Evolutionary conservation across 2,797 vertebrate genomes (phyloP).

Genomic region (Enteromius viviparus): DNA sequence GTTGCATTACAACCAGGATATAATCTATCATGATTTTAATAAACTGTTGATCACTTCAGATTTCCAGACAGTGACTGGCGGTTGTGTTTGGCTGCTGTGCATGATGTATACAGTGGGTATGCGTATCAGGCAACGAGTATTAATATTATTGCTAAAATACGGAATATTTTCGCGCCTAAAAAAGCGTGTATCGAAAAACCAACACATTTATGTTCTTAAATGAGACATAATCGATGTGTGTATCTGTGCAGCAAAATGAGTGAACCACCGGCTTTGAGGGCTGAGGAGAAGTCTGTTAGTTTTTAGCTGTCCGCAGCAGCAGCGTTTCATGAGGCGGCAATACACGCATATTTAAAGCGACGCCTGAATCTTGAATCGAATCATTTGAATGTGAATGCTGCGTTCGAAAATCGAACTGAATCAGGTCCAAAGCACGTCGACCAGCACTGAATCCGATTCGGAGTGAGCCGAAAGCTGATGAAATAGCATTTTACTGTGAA

Average conservation of each 20-base stretch:
- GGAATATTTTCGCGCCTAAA: background rate
- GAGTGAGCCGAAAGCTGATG: background rate
- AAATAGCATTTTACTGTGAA: background rate
- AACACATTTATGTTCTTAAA: background rate
- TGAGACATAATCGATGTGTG: background rate
- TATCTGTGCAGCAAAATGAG: background rate
- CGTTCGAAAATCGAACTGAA: conserved; percentile 1
- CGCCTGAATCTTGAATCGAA: conserved; percentile 4
- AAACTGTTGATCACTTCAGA: conserved; percentile 35
- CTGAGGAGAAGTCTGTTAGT: conserved; percentile 1
- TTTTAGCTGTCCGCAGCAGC: background rate
- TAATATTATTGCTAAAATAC: background rate
- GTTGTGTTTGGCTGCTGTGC: background rate
- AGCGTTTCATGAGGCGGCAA: background rate
- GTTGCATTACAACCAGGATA: background rate
- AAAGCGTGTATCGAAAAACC: background rate
- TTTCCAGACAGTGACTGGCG: conserved; percentile 13
- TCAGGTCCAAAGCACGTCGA: background rate
- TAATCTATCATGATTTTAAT: background rate
- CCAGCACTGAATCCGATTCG: background rate
- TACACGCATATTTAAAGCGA: background rate
- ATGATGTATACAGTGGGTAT: background rate
- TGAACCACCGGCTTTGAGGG: background rate
- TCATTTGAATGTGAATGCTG: conserved; percentile 14
- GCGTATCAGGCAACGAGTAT: background rate